Evolutionary conservation across 1,140 invertebrate species (phyloP), one percentile per base, ranked within the genome.

Genomic region (Drosophila repletoides): DNA sequence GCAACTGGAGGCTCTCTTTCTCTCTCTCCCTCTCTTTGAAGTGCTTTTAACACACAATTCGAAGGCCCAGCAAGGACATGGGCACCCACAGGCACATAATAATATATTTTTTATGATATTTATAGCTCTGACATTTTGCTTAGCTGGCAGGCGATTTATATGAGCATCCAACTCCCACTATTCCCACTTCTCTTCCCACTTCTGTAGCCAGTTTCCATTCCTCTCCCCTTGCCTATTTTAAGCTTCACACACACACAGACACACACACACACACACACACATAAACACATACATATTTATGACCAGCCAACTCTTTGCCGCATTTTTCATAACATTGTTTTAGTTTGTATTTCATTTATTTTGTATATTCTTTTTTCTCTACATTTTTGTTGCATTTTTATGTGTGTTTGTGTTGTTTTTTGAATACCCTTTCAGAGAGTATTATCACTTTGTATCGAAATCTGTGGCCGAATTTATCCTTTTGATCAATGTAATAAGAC

Each of bases 61-160:
- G 24, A 58, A 61, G 51, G 19, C 17, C 31, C 45, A 34, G 21
- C 9, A 34, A 9, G 21, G 24, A 33, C 14, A 22, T 28, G 22
- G 3, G 2, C 17, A 12, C 58, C 26, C 34, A 61, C 31, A 41
- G 6, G 10, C 26, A 19, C 14, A 63, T 61, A 10, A 55, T 56
- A 43, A 69, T 48, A 55, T 56, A 66, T 84, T 86, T 83, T 83
- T 79, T 84, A 80, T 80, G 76, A 72, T 80, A 80, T 80, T 81
- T 80, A 80, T 80, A 64, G 66, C 71, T 79, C 53, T 83, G 77
- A 70, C 69, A 70, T 83, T 73, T 77, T 79, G 77, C 77, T 83
- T 83, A 83, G 77, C 79, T 84, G 59, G 73, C 77, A 84, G 65
- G 52, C 77, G 79, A 79, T 84, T 79, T 84, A 83, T 84, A 84